These are phyloP conservation scores for Zapus hudsonius DNA, from an alignment of 2,113 vertebrate genomes.

Conservation along the genomic window DNA sequence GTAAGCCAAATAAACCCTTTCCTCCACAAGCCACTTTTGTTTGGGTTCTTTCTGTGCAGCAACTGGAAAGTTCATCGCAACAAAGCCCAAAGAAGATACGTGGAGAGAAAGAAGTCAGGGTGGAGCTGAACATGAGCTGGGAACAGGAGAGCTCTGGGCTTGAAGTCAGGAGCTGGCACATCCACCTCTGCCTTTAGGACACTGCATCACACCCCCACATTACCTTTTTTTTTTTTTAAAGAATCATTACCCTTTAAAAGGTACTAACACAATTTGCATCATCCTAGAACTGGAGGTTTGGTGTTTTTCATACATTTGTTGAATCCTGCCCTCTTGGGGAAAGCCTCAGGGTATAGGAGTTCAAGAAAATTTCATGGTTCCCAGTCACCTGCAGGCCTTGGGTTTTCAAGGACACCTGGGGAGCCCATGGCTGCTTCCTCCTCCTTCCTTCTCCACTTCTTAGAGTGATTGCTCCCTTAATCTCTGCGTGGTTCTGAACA, in stretches of 20 bases:
- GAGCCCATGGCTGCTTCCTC: not conserved
- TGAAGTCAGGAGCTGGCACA: too few relatives aligned
- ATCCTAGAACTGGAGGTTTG: not conserved
- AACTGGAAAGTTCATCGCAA: too few relatives aligned
- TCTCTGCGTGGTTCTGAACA: not conserved
- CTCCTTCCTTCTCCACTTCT: not conserved
- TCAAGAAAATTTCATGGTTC: not conserved
- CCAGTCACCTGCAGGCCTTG: not conserved
- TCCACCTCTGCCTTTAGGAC: too few relatives aligned
- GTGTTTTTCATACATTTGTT: not conserved
- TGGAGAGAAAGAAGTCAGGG: too few relatives aligned
- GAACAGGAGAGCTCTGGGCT: too few relatives aligned
- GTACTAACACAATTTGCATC: not conserved
- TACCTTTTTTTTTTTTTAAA: slow-evolving; percentile 26
- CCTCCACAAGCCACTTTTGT: too few relatives aligned
- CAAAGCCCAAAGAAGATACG: too few relatives aligned
- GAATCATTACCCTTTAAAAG: not conserved
- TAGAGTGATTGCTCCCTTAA: not conserved
- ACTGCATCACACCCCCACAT: not conserved
- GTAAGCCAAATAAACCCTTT: too few relatives aligned
- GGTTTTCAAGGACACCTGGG: not conserved
- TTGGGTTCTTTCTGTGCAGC: too few relatives aligned
- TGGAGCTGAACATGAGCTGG: too few relatives aligned
- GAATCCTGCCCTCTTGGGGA: not conserved
- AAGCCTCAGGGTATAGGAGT: not conserved